phyloP scores from a whole-genome alignment of 2,888 invertebrate species.

The Tinea pellionella region DNA sequence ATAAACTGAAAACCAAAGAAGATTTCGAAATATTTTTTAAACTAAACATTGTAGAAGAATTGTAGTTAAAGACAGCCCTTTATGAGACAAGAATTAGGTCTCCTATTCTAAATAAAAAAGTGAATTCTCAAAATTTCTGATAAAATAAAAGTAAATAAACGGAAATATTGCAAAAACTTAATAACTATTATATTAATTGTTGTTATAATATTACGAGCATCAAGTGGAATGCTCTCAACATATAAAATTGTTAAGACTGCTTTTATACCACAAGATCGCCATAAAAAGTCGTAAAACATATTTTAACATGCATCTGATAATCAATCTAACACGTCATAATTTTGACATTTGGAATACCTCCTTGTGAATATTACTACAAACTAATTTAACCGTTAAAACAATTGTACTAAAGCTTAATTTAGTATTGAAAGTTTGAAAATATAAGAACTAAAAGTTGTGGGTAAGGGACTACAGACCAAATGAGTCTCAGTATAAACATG shows the following conservation, averaged over 20 bases:
- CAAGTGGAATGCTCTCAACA: slow-evolving; percentile 5
- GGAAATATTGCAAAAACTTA: neutral
- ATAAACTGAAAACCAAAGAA: too few relatives aligned
- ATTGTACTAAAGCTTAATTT: slow-evolving; percentile 19
- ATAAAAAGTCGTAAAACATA: slow-evolving; percentile 66
- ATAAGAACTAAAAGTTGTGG: slow-evolving; percentile 17
- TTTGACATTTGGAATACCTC: slow-evolving; percentile 62
- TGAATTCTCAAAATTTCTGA: too few relatives aligned
- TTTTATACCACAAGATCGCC: slow-evolving; percentile 54
- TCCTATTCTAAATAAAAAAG: too few relatives aligned
- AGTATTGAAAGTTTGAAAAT: slow-evolving; percentile 20
- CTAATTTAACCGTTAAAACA: slow-evolving; percentile 25
- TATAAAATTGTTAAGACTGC: slow-evolving; percentile 51
- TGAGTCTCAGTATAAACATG: slow-evolving; percentile 64
- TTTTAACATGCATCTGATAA: slow-evolving; percentile 71
- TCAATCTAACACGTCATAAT: slow-evolving; percentile 72
- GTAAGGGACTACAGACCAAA: slow-evolving; percentile 38
- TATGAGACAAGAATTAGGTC: too few relatives aligned
- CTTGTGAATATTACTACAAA: slow-evolving; percentile 23
- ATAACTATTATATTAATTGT: neutral
- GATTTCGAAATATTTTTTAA: too few relatives aligned
- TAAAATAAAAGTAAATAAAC: neutral
- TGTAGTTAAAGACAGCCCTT: too few relatives aligned
- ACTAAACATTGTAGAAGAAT: too few relatives aligned
- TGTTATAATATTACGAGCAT: neutral